Conservation (phyloP, 2,113 vertebrate genomes). For the Pseudorhombus dupliciocellatus region DNA sequence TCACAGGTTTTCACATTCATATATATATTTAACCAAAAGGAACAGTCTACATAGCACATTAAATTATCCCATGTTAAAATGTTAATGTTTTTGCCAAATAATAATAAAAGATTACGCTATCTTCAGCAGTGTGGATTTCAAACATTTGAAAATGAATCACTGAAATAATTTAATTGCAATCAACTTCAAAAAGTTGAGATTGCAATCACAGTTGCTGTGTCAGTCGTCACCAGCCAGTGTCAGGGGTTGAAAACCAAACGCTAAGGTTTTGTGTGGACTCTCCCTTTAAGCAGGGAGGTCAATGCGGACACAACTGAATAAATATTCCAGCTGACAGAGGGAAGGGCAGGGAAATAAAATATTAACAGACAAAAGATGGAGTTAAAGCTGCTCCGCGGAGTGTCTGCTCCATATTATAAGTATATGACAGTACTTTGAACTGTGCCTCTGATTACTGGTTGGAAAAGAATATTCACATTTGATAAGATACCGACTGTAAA, state of each 20-base stretch:
- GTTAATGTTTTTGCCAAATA: too few relatives aligned
- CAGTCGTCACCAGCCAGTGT: too few relatives aligned
- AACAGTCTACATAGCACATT: too few relatives aligned
- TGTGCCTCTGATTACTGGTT: constrained; percentile 47
- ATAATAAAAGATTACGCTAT: too few relatives aligned
- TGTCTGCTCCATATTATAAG: constrained; percentile 44
- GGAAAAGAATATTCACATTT: constrained; percentile 45
- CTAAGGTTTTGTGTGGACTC: constrained; percentile 13
- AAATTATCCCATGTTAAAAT: too few relatives aligned
- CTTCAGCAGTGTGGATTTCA: too few relatives aligned
- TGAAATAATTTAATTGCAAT: too few relatives aligned
- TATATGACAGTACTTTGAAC: constrained; percentile 73
- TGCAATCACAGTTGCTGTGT: too few relatives aligned
- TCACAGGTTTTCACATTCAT: not conserved
- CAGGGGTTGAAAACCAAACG: constrained; percentile 1
- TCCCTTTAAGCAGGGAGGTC: constrained; percentile 60
- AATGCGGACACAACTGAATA: constrained; percentile 51
- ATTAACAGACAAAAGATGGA: constrained; percentile 67
- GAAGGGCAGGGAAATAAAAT: constrained; percentile 67
- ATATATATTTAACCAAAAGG: too few relatives aligned
- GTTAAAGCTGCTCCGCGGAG: constrained; percentile 37
- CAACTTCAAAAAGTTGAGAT: too few relatives aligned
- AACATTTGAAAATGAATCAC: too few relatives aligned
- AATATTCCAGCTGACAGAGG: constrained; percentile 37
- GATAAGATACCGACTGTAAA: constrained; percentile 70